Evolutionary conservation across 2,888 invertebrate genomes (phyloP), one percentile per base, ranked within the genome.

Genomic region (Eristalis intricaria): DNA sequence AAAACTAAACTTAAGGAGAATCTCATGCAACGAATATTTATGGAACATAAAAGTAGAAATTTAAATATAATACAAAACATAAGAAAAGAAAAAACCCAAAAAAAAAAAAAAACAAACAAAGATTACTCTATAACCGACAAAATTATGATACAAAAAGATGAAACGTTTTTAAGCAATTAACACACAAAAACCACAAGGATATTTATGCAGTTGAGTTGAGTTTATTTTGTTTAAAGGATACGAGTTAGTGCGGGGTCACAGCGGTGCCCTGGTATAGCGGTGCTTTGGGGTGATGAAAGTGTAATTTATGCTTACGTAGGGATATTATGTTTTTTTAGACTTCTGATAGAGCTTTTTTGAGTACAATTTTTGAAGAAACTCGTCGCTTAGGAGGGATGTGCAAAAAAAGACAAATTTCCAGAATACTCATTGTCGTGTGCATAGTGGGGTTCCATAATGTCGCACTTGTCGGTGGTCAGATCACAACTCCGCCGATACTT

Each of bases 11-110:
- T 84, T 87, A 87, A 87, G 87, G 68, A 73, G 69, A 87, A 92
- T 92, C 92, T 91, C 92, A 92, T 93, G 93, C 93, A 93, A 93
- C 93, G 93, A 93, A 93, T 93, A 93, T 92, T 88, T 92, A 93
- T 91, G 92, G 92, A 93, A 93, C 92, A 92, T 92, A 91, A 87
- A 83, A 92, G 92, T 92, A 92, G 92, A 92, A 92, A 92, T 92
- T 92, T 91, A 91, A 91, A 91, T 90, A 90, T 85, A 91, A 90
- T 90, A 90, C 84, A 89, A 90, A 89, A 89, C 89, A 90, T 88
- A 88, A 90, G 90, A 90, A 91, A 90, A 91, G 2, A 26, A 26
- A 26, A 26, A 26, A 2, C 26, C 2, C 2, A 32, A 90, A 91
- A 90, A 90, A 90, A 88, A 69, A 61, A 74, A 61, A 13, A 79